Conservation (phyloP, 1,140 invertebrate species). For the Pseudobourletiella spinata region DNA sequence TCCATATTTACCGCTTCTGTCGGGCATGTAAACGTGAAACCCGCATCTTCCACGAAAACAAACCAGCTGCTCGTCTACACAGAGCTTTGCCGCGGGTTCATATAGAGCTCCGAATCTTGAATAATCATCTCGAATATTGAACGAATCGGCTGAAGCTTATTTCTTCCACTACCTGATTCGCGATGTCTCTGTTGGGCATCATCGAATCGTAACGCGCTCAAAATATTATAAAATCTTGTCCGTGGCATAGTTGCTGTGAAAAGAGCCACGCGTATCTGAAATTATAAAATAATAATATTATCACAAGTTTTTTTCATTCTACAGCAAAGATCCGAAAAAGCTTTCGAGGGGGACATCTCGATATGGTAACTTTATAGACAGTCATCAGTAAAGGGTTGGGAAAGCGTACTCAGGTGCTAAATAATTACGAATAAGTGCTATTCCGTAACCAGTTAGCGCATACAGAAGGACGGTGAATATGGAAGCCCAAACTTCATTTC, state of each 20-base stretch:
- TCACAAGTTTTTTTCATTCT: background rate
- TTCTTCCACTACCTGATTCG: background rate
- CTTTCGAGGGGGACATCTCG: no score
- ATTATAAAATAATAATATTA: background rate
- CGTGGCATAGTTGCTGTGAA: background rate
- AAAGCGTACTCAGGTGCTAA: no score
- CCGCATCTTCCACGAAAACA: slow-evolving; percentile 31
- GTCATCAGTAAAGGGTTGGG: no score
- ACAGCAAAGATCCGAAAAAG: no score
- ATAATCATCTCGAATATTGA: background rate
- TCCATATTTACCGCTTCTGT: slow-evolving; percentile 38
- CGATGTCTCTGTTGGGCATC: background rate
- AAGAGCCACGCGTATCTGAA: background rate
- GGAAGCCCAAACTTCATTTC: background rate
- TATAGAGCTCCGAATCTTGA: background rate
- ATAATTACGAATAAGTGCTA: no score
- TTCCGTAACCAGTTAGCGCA: no score
- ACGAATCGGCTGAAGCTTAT: background rate
- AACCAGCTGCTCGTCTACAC: background rate
- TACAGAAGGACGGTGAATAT: background rate
- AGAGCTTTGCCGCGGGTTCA: background rate
- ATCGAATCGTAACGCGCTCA: background rate
- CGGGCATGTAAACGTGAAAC: slow-evolving; percentile 40
- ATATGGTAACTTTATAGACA: no score
- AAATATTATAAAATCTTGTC: background rate